phyloP scores from a whole-genome alignment of 2,888 invertebrate genomes.

The Polydrusus cervinus region DNA sequence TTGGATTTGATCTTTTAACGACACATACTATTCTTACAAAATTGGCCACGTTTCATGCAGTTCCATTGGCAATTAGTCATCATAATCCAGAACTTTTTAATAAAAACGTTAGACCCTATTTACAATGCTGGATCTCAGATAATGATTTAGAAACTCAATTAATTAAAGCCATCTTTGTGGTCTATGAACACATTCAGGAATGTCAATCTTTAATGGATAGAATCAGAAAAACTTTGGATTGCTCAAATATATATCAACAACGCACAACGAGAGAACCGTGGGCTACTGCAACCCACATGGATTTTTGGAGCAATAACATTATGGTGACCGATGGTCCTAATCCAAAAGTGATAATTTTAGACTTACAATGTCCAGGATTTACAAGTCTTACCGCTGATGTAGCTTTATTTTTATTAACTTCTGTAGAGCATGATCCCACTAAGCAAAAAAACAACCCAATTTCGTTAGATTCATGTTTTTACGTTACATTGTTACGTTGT shows the following conservation, averaged over 20 bases:
- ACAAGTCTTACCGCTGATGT: slow-evolving; percentile 9
- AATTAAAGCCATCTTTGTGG: not conserved
- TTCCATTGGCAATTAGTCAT: slow-evolving; percentile 46
- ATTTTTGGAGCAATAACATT: slow-evolving; percentile 30
- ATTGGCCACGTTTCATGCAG: slow-evolving; percentile 49
- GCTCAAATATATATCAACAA: not conserved
- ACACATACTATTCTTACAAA: slow-evolving; percentile 38
- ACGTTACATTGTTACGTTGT: too few relatives aligned
- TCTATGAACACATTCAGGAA: not conserved
- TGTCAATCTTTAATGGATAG: not conserved
- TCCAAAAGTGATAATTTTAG: slow-evolving; percentile 17
- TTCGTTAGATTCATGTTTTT: too few relatives aligned
- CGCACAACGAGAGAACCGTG: slow-evolving; percentile 11
- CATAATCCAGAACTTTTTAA: slow-evolving; percentile 42
- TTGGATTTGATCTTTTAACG: slow-evolving; percentile 37
- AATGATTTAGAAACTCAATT: not conserved
- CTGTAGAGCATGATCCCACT: not conserved
- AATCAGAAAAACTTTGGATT: not conserved
- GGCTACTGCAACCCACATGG: slow-evolving; percentile 25
- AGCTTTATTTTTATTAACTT: slow-evolving; percentile 23
- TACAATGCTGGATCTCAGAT: not conserved
- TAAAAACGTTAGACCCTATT: slow-evolving; percentile 38
- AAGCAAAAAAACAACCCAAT: too few relatives aligned
- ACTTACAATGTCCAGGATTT: slow-evolving; percentile 22
- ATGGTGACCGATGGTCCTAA: slow-evolving; percentile 3